phyloP scores from a whole-genome alignment of 2,888 invertebrate species.

The Andricus curvator region DNA sequence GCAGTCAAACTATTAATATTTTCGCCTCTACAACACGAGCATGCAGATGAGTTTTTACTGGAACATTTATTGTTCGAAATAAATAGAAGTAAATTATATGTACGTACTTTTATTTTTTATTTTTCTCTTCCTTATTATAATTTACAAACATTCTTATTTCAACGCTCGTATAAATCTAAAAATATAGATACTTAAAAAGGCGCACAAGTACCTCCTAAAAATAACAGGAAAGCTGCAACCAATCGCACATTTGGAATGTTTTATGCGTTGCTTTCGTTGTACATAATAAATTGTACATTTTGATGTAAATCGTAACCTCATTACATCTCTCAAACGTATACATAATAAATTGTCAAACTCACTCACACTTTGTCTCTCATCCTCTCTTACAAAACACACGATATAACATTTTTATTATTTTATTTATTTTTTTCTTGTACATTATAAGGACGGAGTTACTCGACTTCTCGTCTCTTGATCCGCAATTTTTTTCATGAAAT shows the following conservation, averaged over 20 bases:
- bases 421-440: neutral
- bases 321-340: neutral
- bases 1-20: too few species aligned
- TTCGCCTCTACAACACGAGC: too few species aligned
- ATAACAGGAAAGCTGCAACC: slow-evolving; percentile 68
- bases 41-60: too few species aligned
- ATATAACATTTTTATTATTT: slow-evolving; percentile 47
- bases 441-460: slow-evolving; percentile 39
- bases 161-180: slow-evolving; percentile 70
- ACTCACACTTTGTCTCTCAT: slow-evolving; percentile 41
- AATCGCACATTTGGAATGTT: slow-evolving; percentile 58
- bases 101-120: slow-evolving; percentile 68
- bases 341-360: slow-evolving; percentile 23
- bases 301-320: slow-evolving; percentile 51
- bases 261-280: slow-evolving; percentile 55
- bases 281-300: slow-evolving; percentile 67
- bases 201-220: slow-evolving; percentile 65
- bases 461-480: slow-evolving; percentile 37
- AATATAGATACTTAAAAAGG: slow-evolving; percentile 70
- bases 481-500: slow-evolving; percentile 6
- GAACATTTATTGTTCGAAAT: neutral
- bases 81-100: slow-evolving; percentile 47
- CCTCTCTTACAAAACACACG: slow-evolving; percentile 48
- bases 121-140: slow-evolving; percentile 71
- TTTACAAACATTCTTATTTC: slow-evolving; percentile 72